phyloP scores from a whole-genome alignment of 1,140 invertebrate species.

The Chionoecetes opilio region DNA sequence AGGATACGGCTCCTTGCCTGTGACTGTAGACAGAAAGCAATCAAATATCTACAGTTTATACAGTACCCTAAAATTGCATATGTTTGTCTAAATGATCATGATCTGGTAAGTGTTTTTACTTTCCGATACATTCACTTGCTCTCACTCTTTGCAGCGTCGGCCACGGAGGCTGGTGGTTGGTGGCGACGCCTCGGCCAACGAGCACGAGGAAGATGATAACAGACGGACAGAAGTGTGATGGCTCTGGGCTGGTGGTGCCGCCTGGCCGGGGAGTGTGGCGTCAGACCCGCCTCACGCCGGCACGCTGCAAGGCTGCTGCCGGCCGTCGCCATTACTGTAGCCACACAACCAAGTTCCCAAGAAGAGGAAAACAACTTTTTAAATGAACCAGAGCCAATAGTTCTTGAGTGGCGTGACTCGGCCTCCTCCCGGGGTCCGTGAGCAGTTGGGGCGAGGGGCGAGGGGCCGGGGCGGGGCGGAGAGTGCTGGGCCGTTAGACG shows the following conservation, averaged over 20 bases:
- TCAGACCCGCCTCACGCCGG: neutral
- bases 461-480: conserved; percentile 68
- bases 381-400: neutral
- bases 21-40: conserved; percentile 73
- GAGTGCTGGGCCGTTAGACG: conserved; percentile 71
- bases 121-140: conserved; percentile 49
- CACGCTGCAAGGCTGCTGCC: neutral
- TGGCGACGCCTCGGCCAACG: conserved; percentile 58
- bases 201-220: conserved; percentile 66
- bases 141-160: conserved; percentile 70
- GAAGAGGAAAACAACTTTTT: neutral
- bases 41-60: conserved; percentile 77
- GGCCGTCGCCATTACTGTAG: neutral
- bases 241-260: neutral
- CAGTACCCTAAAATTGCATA: conserved; percentile 75
- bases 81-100: conserved; percentile 73
- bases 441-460: conserved; percentile 38
- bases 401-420: conserved; percentile 17
- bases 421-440: conserved; percentile 57
- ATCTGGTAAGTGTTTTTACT: conserved; percentile 57
- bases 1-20: conserved; percentile 69
- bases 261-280: neutral
- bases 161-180: conserved; percentile 65
- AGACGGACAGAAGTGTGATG: neutral
- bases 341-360: conserved; percentile 3